Evolutionary conservation across 2,113 vertebrate genomes (phyloP).

Genomic region (Heloderma charlesbogerti): DNA sequence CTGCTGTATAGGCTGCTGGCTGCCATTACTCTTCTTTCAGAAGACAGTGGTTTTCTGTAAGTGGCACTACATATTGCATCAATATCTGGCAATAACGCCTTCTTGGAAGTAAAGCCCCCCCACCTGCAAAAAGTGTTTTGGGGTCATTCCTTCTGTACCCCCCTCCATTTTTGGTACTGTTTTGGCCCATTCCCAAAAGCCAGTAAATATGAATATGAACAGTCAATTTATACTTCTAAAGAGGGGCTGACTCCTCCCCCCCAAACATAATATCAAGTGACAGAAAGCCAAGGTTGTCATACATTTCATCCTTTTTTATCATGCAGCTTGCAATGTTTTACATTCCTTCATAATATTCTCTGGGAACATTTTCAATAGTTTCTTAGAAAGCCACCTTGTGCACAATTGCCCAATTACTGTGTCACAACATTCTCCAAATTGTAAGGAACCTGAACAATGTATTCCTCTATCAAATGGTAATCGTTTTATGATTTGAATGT

Average conservation of each 20-base stretch:
- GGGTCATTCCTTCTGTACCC: background rate
- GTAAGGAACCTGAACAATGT: background rate
- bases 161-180: background rate
- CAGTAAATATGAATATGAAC: background rate
- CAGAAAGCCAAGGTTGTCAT: background rate
- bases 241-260: background rate
- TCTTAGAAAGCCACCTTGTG: background rate
- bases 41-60: no score
- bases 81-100: no score
- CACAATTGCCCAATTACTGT: background rate
- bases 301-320: background rate
- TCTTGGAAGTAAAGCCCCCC: background rate
- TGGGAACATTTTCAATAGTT: background rate
- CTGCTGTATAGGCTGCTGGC: no score
- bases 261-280: background rate
- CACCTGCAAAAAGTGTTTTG: background rate
- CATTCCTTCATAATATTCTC: constrained; percentile 1
- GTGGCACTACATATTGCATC: no score
- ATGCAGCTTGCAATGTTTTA: background rate
- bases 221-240: background rate
- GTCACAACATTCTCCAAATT: constrained; percentile 19
- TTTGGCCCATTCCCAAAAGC: background rate
- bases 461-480: background rate
- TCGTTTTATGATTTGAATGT: background rate
- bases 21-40: no score